These are phyloP conservation scores for Psammodynastes pulverulentus DNA, from an alignment of 2,113 vertebrate genomes.

Conservation along the genomic window DNA sequence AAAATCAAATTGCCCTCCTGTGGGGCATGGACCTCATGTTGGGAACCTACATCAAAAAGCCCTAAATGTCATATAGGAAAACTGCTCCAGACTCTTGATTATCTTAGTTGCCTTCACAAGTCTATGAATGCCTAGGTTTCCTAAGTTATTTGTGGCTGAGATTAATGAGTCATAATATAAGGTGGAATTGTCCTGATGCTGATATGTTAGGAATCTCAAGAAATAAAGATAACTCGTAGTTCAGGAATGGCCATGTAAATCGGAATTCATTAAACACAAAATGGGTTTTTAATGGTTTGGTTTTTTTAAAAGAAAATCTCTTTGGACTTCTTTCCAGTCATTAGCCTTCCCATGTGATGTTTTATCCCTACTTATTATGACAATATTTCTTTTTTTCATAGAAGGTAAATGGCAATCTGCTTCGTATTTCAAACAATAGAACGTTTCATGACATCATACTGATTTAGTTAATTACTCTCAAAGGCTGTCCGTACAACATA, in stretches of 20 bases:
- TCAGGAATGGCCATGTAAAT: background rate
- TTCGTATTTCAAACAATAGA: background rate
- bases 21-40: no score
- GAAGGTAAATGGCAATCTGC: background rate
- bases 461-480: background rate
- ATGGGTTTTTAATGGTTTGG: background rate
- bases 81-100: background rate
- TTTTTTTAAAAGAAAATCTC: background rate
- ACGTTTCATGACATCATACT: background rate
- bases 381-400: background rate
- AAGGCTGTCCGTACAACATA: background rate
- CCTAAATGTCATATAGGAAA: background rate
- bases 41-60: background rate
- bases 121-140: background rate
- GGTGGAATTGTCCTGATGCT: background rate
- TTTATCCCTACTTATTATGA: background rate
- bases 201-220: background rate
- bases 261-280: background rate
- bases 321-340: background rate
- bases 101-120: background rate
- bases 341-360: background rate
- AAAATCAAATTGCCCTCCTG: no score
- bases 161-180: background rate
- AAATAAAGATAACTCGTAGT: background rate
- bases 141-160: background rate